A percentile compares a stretch with the other conserved stretches of the same genome.
phyloP scores from a whole-genome alignment of 2,888 invertebrate species.

The Lacanobia wlatinum region DNA sequence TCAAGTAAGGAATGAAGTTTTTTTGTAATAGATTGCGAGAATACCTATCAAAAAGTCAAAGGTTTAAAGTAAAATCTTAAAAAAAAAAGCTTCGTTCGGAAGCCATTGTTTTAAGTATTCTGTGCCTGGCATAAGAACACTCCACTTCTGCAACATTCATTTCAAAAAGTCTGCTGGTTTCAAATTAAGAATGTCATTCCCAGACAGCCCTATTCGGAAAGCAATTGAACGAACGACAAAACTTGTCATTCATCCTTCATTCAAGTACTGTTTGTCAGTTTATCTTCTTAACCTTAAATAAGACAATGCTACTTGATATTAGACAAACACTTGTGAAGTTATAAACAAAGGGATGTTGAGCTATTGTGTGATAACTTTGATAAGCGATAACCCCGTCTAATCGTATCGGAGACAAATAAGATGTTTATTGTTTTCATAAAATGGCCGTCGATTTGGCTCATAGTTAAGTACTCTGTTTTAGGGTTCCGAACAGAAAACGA shows the following conservation, averaged over 20 bases:
- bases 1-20: no score
- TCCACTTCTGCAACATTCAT: no score
- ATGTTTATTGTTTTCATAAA: not conserved
- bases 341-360: not conserved
- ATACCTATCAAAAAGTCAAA: no score
- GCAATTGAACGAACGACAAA: not conserved
- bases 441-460: not conserved
- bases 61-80: no score
- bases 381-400: conserved; percentile 5
- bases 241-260: conserved; percentile 12
- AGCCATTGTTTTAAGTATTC: no score
- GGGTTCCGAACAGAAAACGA: no score
- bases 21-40: no score
- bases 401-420: not conserved
- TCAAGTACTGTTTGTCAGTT: conserved; percentile 6
- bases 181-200: not conserved
- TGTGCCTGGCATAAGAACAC: no score
- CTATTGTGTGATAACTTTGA: conserved; percentile 3
- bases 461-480: no score
- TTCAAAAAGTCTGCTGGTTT: not conserved
- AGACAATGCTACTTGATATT: conserved; percentile 18
- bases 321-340: conserved; percentile 16
- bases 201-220: not conserved
- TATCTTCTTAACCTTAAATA: conserved; percentile 18
- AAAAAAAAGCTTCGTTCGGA: no score